phyloP scores from a whole-genome alignment of 2,888 invertebrate genomes.

The Eucriotettix oculatus region DNA sequence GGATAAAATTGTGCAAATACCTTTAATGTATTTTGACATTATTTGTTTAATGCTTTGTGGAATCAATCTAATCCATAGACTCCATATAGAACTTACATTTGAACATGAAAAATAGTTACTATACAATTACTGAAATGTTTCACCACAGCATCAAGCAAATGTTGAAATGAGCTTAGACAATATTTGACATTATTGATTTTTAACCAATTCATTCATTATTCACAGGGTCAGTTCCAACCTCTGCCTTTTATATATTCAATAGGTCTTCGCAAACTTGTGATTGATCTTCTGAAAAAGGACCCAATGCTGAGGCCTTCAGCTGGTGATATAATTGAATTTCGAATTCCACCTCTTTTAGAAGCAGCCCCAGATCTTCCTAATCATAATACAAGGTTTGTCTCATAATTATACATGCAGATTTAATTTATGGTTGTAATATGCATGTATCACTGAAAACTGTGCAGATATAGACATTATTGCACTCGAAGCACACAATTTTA shows the following conservation, averaged over 20 bases:
- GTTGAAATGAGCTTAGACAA: no score
- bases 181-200: no score
- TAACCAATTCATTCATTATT: not conserved
- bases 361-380: constrained; percentile 1
- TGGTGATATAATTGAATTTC: constrained; percentile 34
- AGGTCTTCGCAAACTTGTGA: constrained; percentile 41
- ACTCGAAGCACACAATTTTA: not conserved
- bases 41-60: not conserved
- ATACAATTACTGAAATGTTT: no score
- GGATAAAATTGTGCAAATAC: not conserved
- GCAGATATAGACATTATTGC: no score
- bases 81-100: no score
- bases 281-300: constrained; percentile 43
- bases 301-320: constrained; percentile 44
- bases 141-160: no score
- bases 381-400: not conserved
- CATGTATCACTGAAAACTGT: not conserved
- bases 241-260: constrained; percentile 46
- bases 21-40: not conserved
- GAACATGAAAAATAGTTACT: no score
- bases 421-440: not conserved
- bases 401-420: not conserved
- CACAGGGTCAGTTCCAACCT: constrained; percentile 46
- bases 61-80: not conserved
- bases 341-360: constrained; percentile 29